Conservation (phyloP, 2,888 invertebrate species). For the Calephelis perditalis region DNA sequence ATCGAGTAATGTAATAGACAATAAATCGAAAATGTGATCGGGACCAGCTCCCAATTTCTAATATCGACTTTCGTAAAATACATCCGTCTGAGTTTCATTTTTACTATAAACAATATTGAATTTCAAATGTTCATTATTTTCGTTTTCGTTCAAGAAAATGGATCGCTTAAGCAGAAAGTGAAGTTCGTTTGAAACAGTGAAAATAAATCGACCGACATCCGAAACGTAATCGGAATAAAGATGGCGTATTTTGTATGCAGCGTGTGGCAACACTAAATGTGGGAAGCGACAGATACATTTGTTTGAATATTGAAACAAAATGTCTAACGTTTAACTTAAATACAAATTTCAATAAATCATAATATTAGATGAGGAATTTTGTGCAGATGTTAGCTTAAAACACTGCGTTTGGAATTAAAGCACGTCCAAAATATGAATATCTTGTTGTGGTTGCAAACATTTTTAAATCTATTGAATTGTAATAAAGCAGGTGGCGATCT, state of each 20-base stretch:
- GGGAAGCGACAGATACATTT: conserved; percentile 2
- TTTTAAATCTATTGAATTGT: too few species aligned
- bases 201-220: conserved; percentile 53
- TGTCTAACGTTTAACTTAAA: background rate
- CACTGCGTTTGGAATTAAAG: too few species aligned
- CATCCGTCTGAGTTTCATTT: conserved; percentile 9
- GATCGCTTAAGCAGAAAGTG: conserved; percentile 54
- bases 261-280: conserved; percentile 24
- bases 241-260: conserved; percentile 37
- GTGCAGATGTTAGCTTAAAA: too few species aligned
- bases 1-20: conserved; percentile 11
- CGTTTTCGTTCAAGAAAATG: conserved; percentile 33
- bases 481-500: too few species aligned
- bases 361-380: too few species aligned
- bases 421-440: too few species aligned
- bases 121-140: conserved; percentile 23
- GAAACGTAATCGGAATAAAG: conserved; percentile 41
- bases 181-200: conserved; percentile 57
- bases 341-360: too few species aligned
- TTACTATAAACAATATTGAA: conserved; percentile 12
- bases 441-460: too few species aligned
- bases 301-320: background rate
- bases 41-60: conserved; percentile 4
- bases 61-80: conserved; percentile 10
- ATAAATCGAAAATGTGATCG: conserved; percentile 10